Evolutionary conservation across 2,888 invertebrate species (phyloP), one percentile per base, ranked within the genome.

Genomic region (Calliscelio sp.): DNA sequence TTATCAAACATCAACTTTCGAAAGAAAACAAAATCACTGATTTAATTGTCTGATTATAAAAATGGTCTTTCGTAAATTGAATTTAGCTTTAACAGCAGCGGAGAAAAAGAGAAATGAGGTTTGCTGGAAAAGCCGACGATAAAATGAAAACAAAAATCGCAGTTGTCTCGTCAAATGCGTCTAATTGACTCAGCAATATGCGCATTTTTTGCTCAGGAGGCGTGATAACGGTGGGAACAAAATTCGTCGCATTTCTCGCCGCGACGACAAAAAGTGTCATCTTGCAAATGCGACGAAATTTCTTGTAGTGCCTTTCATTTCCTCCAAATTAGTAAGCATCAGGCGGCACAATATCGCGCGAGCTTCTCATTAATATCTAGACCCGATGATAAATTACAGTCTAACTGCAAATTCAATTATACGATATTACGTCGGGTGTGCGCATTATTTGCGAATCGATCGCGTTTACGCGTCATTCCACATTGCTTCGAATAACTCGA

Each of bases 351-450:
- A 82, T 82, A 82, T 65, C 77, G 68, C 75, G 70, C 68, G 73
- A 46, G 65, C 65, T 66, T 73, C 77, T 82, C 82, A 77, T 82
- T 82, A 82, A 83, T 78, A 83, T 51, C 78, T 55, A 28, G 53
- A 53, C 46, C 82, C 66, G 78, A 63, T 83, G 83, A 83, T 79
- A 74, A 83, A 83, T 83, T 83, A 83, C 78, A 66, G 78, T 78
- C 83, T 74, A 83, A 83, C 83, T 78, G 78, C 83, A 78, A 83
- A 78, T 83, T 83, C 78, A 78, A 83, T 83, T 83, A 83, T 83
- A 78, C 73, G 78, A 78, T 78, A 78, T 83, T 78, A 83, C 78
- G 68, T 49, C 68, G 83, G 78, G 71, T 63, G 73, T 65, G 78
- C 77, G 78, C 83, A 73, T 75, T 81, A 81, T 75, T 81, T 63